Evolutionary conservation across 1,140 invertebrate species (phyloP), one percentile per base, ranked within the genome.

Genomic region (Diachasma alloeum): DNA sequence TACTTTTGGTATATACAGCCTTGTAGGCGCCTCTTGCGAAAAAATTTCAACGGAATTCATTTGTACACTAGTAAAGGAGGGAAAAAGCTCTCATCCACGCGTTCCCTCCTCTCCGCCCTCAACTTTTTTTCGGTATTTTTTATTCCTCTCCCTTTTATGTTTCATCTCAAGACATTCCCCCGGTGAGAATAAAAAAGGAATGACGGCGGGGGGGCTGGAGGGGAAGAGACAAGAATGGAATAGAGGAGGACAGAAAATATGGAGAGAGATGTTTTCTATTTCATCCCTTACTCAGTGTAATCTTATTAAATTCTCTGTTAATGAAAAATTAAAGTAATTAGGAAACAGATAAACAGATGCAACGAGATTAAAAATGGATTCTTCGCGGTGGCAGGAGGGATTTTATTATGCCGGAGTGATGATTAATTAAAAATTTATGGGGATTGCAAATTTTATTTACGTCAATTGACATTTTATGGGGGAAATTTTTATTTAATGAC

Each of bases 1-100:
- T 63, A 63, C 59, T 63, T 63, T 39, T 19, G 36, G 66, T 39
- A 68, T 31, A 31, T 68, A 68, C 26, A 66, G 1, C 19, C 10
- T 31, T 10, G 15, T 39, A 39, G 66, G 66, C 66, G 36, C 31
- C 24, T 63, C 59, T 63, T 26, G 31, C 66, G 66, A 68, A 68
- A 68, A 68, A 68, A 68, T 68, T 68, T 39, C 66, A 39, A 39
- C 66, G 66, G 66, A 68, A 68, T 68, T 68, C 66, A 68, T 68
- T 68, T 68, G 66, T 68, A 68, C 66, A 68, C 31, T 39, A 36
- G 66, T 39, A 68, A 68, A 68, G 39, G 66, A 68, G 36, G 15
- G 48, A 63, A 68, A 68, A 68, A 37, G 66, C 66, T 68, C 66
- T 68, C 66, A 68, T 68, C 66, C 66, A 39, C 15, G 66, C 36